Evolutionary conservation across 2,797 vertebrate species (phyloP).

Genomic region (Myotis vivesi): DNA sequence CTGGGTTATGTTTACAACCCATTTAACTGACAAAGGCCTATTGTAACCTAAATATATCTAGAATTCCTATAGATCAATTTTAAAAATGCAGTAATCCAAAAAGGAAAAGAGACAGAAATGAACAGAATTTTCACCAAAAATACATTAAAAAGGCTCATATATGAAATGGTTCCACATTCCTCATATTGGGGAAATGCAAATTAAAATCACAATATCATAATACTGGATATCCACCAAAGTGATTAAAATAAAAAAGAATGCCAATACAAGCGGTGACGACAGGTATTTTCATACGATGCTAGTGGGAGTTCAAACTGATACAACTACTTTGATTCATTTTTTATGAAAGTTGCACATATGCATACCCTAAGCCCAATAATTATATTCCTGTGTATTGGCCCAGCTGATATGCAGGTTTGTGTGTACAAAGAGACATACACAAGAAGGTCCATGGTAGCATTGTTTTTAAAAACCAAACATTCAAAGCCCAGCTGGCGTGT

Average conservation of each 20-base stretch:
- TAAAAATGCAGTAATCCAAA: not conserved
- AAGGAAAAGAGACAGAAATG: not conserved
- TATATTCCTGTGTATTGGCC: not conserved
- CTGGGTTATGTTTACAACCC: not conserved
- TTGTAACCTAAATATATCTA: not conserved
- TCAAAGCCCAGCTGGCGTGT: not conserved
- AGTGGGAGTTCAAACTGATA: not conserved
- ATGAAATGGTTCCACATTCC: not conserved
- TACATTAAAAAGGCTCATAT: not conserved
- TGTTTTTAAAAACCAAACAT: not conserved
- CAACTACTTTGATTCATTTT: not conserved
- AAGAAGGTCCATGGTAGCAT: not conserved
- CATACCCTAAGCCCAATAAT: not conserved
- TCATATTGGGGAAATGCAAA: not conserved
- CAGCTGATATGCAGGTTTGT: not conserved
- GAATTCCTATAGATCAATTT: not conserved
- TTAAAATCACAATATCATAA: not conserved
- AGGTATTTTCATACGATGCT: not conserved
- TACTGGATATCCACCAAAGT: not conserved
- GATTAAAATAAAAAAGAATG: not conserved
- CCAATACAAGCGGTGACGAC: not conserved
- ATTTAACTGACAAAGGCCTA: not conserved
- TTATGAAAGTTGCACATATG: not conserved
- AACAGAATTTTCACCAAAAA: slow-evolving; percentile 5
- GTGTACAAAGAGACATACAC: not conserved